Evolutionary conservation across 2,797 vertebrate genomes (phyloP).

Genomic region (Mus spretus): DNA sequence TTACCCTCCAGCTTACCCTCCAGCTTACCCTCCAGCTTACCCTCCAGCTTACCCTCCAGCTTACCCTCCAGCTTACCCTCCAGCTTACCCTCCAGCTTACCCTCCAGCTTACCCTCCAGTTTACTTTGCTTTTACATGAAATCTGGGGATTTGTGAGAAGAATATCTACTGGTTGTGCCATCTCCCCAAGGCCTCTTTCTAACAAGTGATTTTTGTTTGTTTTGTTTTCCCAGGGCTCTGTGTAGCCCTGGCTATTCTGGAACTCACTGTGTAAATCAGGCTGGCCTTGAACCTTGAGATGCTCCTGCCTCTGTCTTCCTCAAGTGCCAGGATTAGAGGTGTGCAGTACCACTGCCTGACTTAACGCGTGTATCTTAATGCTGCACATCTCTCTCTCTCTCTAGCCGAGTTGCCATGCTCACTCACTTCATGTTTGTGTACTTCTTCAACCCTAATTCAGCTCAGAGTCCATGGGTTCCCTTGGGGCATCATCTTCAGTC

Average conservation of each 20-base stretch:
- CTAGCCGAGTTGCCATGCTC: background rate
- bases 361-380: background rate
- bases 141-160: background rate
- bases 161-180: background rate
- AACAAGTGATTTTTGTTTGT: background rate
- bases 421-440: fast-evolving
- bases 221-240: background rate
- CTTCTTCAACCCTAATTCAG: background rate
- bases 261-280: background rate
- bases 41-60: no score
- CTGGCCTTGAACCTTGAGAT: background rate
- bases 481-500: no score
- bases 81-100: background rate
- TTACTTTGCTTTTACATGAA: background rate
- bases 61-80: no score
- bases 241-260: background rate
- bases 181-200: background rate
- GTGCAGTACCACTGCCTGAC: background rate
- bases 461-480: background rate
- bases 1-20: no score
- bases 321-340: background rate
- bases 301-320: background rate
- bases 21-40: background rate
- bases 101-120: background rate
- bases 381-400: background rate